A percentile compares a stretch with the other conserved stretches of the same genome.
These are phyloP conservation scores for Serrognathus titanus DNA, from an alignment of 2,888 invertebrate species.

Conservation along the genomic window DNA sequence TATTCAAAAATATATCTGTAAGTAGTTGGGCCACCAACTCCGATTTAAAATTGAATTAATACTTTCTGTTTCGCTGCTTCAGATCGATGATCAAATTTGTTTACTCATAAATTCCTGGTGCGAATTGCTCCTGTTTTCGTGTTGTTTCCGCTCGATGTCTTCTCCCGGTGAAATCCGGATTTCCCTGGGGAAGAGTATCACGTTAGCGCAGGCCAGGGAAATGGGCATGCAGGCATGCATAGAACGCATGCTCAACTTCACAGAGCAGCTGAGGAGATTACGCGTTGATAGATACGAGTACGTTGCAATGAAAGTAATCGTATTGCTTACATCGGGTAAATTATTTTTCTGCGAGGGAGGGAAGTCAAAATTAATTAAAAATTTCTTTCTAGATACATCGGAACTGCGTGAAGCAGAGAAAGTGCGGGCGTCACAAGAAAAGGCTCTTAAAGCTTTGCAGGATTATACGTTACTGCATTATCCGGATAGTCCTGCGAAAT, in stretches of 20 bases:
- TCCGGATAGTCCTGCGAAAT: constrained; percentile 90
- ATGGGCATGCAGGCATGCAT: constrained; percentile 83
- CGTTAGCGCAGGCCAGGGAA: constrained; percentile 64
- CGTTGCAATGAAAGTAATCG: constrained; percentile 93
- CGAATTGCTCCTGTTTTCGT: constrained; percentile 85
- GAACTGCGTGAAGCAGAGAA: constrained; percentile 91
- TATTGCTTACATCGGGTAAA: constrained; percentile 83
- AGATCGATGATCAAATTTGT: constrained; percentile 98
- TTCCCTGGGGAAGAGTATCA: constrained; percentile 62
- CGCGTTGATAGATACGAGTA: constrained; percentile 94
- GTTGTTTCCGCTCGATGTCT: constrained; percentile 90
- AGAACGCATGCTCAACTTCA: constrained; percentile 91
- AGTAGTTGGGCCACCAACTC: constrained; percentile 38
- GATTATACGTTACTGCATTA: constrained; percentile 89
- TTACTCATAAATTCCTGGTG: constrained; percentile 97
- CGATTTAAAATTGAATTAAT: background rate
- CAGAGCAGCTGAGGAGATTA: constrained; percentile 84
- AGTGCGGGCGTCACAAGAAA: constrained; percentile 90
- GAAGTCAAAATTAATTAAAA: background rate
- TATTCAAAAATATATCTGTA: constrained; percentile 94
- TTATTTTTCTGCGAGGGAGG: background rate
- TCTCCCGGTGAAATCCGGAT: constrained; percentile 83
- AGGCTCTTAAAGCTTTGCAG: constrained; percentile 87
- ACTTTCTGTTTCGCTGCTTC: constrained; percentile 27
- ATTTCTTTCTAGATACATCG: constrained; percentile 69